Evolutionary conservation across 2,888 invertebrate species (phyloP), one percentile per base, ranked within the genome.

Genomic region (Mesorhabditis belari): DNA sequence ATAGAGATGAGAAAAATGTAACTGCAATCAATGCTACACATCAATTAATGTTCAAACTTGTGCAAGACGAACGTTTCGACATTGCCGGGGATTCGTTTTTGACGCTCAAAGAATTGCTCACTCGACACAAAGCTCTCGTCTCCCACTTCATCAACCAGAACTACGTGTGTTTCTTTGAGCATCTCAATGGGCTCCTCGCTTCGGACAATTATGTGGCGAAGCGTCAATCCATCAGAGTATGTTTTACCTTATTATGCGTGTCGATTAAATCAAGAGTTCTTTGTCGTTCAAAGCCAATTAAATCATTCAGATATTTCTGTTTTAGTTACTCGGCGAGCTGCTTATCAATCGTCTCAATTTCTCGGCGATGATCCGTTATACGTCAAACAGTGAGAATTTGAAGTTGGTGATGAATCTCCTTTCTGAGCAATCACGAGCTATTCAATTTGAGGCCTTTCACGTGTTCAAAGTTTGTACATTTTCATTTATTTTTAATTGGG

Each of bases 401-500:
- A 99, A 75, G 63, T 87, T 98, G 75, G 98, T 99, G 96, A 99
- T 99, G 98, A 98, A 95, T 84, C 93, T 99, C 94, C 87, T 99
- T 82, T 91, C 94, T 85, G 96, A 98, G 83, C 92, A 95, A 83
- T 94, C 95, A 78, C 89, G 95, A 80, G 98, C 96, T 86, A 99
- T 99, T 82, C 98, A 99, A 85, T 99, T 99, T 85, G 98, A 99
- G 87, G 98, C 98, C 85, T 99, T 99, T 87, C 98, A 99, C 83
- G 98, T 99, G 80, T 99, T 99, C 86, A 99, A 99, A 89, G 93
- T 92, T n/a, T n/a, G n/a, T n/a, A n/a, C n/a, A n/a, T n/a, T n/a
- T n/a, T n/a, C n/a, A n/a, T n/a, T n/a, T n/a, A n/a, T n/a, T n/a
- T n/a, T n/a, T n/a, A n/a, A n/a, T n/a, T n/a, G n/a, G n/a, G n/a